Conservation (phyloP, 2,113 vertebrate genomes). For the Charadrius vociferus region DNA sequence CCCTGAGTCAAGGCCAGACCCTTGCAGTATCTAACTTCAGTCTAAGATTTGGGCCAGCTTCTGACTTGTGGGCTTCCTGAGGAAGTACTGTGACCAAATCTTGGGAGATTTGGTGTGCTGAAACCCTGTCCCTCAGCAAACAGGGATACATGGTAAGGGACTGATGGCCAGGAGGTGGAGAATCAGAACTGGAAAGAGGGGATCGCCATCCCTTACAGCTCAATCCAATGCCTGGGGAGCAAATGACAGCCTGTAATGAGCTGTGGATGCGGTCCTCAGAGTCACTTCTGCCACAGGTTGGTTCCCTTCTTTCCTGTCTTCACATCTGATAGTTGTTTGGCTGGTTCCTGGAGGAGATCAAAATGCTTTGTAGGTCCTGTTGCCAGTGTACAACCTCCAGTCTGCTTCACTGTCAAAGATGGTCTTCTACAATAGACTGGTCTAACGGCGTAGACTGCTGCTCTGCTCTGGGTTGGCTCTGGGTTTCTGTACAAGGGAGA, state of each 20-base stretch:
- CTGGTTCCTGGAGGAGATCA: not conserved
- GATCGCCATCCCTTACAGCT: accelerated
- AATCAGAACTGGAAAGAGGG: not conserved
- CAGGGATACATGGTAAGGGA: not conserved
- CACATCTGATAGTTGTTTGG: accelerated
- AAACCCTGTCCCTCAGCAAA: not conserved
- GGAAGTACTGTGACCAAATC: not conserved
- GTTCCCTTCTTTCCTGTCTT: not conserved
- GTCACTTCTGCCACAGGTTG: not conserved
- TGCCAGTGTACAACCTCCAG: not conserved
- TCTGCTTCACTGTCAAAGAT: not conserved
- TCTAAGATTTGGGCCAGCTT: not conserved
- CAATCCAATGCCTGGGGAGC: not conserved
- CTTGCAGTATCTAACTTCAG: not conserved
- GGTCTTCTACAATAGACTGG: accelerated
- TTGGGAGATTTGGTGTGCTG: not conserved
- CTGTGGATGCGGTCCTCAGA: accelerated
- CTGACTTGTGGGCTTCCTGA: not conserved
- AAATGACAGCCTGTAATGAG: not conserved
- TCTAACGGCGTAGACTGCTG: accelerated
- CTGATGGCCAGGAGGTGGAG: not conserved
- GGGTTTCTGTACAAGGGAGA: not conserved
- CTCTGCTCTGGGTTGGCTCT: not conserved
- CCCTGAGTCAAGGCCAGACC: not conserved
- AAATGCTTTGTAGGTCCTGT: not conserved